Base-by-base conservation (phyloP, 2,113 vertebrate species). In the Xenus cinereus region DNA sequence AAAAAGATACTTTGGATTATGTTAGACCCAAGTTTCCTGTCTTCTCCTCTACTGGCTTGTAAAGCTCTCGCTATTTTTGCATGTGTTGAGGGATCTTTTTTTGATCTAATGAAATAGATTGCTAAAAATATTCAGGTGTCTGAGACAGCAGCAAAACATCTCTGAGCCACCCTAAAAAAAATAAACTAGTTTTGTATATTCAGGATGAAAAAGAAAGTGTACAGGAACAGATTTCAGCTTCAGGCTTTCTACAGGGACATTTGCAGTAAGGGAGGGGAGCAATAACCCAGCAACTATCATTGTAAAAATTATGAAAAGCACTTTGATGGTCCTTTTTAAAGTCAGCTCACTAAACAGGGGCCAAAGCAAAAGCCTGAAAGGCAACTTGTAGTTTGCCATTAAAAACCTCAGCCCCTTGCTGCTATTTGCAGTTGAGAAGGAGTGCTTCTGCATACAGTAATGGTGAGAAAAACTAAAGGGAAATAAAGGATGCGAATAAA, bases 231-330 rank as follows among this genome's bases (percentile, higher is more conserved):
- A 92, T 84, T 84, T 78, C 88, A 73, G 85, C 97, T 96, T 84
- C 63, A 87, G 96, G 92, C 89, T 91, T 94, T 79, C 66, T 80
- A 30, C 6, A 43, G 73, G 56, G 77, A 60, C 84, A 46, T 94
- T 89, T 89, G 83, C 69, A 73, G 10, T 51, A 53, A 43, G 77
- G 76, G 72, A 84, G 64, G 71, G 76, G 64, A 93, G 73, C 50
- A 91, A 91, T 64, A 91, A 81, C 26, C 39, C 71, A 89, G 85
- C n/a, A 82, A 96, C 66, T 93, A 94, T 95, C 90, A 92, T 95
- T 97, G 93, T 89, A 96, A 97, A 97, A 97, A 94, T 96, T 96
- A 97, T 71, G 87, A 81, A 87, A 90, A 97, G 41, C 68, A 21
- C 57, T 97, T 96, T 93, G 96, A 95, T 95, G 97, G 74, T 84